These are phyloP conservation scores for Diplodus sargus DNA, from an alignment of 2,797 vertebrate genomes.

Conservation along the genomic window DNA sequence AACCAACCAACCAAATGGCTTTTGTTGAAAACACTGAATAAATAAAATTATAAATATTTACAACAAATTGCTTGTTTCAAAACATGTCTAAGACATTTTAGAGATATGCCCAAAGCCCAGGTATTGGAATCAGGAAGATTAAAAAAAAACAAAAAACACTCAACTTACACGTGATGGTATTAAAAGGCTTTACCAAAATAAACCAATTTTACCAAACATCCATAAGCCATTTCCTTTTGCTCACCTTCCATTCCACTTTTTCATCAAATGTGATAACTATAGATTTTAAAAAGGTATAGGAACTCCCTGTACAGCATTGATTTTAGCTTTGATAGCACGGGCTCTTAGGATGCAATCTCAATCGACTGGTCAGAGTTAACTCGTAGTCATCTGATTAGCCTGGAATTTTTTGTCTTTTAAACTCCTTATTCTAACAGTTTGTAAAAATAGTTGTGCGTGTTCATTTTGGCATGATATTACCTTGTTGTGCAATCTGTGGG, in stretches of 20 bases:
- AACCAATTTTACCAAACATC: not conserved
- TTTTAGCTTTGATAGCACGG: not conserved
- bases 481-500: conserved; percentile 85
- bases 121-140: too few species aligned
- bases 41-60: too few species aligned
- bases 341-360: not conserved
- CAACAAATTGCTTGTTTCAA: too few species aligned
- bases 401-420: not conserved
- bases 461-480: conserved; percentile 65
- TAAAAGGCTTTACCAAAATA: not conserved
- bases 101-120: too few species aligned
- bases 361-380: not conserved
- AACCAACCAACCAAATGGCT: too few species aligned
- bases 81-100: too few species aligned
- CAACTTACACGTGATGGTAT: not conserved
- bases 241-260: not conserved
- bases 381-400: too few species aligned
- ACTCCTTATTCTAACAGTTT: not conserved
- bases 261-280: not conserved
- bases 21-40: too few species aligned
- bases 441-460: not conserved
- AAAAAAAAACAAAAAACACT: too few species aligned
- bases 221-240: too few species aligned
- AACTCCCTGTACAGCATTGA: not conserved
- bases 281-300: not conserved